These are phyloP conservation scores for Lepetodrilus schrolli DNA, from an alignment of 2,888 invertebrate species.

Conservation along the genomic window DNA sequence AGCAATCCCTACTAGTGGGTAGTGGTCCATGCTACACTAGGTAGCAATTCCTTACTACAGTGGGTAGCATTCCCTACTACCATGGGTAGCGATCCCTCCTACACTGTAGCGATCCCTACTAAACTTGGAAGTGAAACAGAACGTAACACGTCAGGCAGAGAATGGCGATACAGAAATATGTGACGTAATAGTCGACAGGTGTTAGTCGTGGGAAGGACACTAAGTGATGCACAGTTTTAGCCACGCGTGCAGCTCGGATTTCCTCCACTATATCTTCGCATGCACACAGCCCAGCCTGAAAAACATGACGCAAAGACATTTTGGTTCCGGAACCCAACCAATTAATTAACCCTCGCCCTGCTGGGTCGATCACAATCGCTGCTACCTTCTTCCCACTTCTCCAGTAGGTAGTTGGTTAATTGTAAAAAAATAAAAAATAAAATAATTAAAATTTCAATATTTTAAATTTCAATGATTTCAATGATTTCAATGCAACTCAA, in stretches of 20 bases:
- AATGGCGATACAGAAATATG: constrained; percentile 78
- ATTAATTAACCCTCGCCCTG: neutral
- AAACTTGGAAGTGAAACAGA: neutral
- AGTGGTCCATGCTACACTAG: too few species aligned
- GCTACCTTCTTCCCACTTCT: too few species aligned
- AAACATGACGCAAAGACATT: constrained; percentile 68
- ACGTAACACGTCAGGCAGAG: constrained; percentile 71
- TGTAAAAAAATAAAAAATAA: too few species aligned
- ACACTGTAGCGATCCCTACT: too few species aligned
- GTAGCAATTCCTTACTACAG: too few species aligned
- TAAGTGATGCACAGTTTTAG: constrained; percentile 66
- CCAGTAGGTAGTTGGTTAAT: too few species aligned
- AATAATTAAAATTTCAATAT: neutral
- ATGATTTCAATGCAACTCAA: too few species aligned
- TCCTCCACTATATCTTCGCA: constrained; percentile 78
- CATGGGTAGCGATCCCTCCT: too few species aligned
- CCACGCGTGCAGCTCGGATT: constrained; percentile 63
- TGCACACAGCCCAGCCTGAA: constrained; percentile 80
- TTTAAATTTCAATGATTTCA: too few species aligned
- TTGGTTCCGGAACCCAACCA: neutral
- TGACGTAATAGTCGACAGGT: constrained; percentile 64
- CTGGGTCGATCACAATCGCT: neutral
- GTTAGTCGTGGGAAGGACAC: constrained; percentile 57
- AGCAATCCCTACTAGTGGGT: too few species aligned
- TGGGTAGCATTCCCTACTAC: too few species aligned